phyloP scores from a whole-genome alignment of 2,888 invertebrate species.

The Arge pagana region DNA sequence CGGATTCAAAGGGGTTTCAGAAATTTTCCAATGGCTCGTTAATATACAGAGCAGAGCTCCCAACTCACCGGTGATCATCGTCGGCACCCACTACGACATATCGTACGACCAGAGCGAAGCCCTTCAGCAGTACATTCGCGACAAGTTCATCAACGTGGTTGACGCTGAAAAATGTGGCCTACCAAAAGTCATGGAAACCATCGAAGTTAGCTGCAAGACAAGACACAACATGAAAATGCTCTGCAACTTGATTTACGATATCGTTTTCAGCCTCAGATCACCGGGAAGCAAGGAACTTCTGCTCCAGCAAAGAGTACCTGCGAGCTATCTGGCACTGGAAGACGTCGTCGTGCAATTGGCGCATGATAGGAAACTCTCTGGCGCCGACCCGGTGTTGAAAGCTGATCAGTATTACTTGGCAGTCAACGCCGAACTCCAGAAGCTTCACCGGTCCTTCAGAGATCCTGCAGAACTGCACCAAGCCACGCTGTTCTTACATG shows the following conservation, averaged over 20 bases:
- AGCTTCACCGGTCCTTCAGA: constrained; percentile 75
- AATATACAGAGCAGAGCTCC: constrained; percentile 94
- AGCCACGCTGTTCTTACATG: constrained; percentile 96
- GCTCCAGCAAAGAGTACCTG: constrained; percentile 92
- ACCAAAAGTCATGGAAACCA: constrained; percentile 89
- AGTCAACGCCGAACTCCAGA: constrained; percentile 63
- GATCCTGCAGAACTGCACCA: constrained; percentile 91
- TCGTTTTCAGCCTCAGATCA: constrained; percentile 87
- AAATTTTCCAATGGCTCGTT: constrained; percentile 94
- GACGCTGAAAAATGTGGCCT: constrained; percentile 96
- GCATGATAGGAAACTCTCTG: constrained; percentile 70
- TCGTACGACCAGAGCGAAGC: constrained; percentile 77
- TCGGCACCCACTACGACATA: constrained; percentile 95
- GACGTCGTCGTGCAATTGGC: constrained; percentile 87
- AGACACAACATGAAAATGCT: constrained; percentile 87
- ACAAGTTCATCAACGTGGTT: constrained; percentile 87
- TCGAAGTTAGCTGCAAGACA: constrained; percentile 89
- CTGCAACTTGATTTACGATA: constrained; percentile 91
- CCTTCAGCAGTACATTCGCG: constrained; percentile 85
- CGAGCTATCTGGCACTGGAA: constrained; percentile 92
- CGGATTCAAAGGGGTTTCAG: constrained; percentile 84
- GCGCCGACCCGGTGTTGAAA: constrained; percentile 79
- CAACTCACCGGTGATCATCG: constrained; percentile 93
- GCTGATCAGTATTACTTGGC: constrained; percentile 73
- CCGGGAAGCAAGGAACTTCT: constrained; percentile 90